These are phyloP conservation scores for Porites lobata DNA, from an alignment of 92 coral and sea anemone species.

Conservation along the genomic window DNA sequence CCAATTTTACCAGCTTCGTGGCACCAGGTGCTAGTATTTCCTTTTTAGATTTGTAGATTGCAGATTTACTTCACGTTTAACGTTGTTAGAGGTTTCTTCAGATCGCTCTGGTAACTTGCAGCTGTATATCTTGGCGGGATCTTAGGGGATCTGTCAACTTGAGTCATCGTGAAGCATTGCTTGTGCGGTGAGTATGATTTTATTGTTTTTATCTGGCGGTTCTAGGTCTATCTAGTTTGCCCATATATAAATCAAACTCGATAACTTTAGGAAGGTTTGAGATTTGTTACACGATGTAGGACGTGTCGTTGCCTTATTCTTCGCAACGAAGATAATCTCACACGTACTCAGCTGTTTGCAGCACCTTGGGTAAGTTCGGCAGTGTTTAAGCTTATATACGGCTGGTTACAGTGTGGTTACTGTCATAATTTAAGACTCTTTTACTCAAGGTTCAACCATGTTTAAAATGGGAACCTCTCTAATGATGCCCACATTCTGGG, in stretches of 20 bases:
- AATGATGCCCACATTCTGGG: background rate
- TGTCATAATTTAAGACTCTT: background rate
- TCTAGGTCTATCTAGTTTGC: background rate
- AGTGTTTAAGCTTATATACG: no score
- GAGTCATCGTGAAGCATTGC: background rate
- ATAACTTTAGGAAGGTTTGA: background rate
- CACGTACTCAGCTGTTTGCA: no score
- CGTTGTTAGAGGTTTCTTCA: background rate
- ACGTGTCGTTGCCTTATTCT: background rate
- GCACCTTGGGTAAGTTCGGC: no score
- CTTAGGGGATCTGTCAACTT: no score
- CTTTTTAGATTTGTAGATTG: background rate
- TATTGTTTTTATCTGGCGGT: background rate
- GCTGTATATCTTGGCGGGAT: background rate
- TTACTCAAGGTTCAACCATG: background rate
- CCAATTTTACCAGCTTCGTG: background rate
- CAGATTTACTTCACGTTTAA: background rate
- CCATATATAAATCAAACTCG: no score
- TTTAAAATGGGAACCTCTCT: background rate
- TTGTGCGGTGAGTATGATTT: slow-evolving; percentile 11
- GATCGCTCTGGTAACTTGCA: background rate
- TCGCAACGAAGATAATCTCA: background rate
- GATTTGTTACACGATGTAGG: background rate
- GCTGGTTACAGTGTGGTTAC: background rate
- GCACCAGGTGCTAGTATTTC: slow-evolving; percentile 17